Evolutionary conservation across 2,888 invertebrate species (phyloP).

Genomic region (Tipula vernalis): DNA sequence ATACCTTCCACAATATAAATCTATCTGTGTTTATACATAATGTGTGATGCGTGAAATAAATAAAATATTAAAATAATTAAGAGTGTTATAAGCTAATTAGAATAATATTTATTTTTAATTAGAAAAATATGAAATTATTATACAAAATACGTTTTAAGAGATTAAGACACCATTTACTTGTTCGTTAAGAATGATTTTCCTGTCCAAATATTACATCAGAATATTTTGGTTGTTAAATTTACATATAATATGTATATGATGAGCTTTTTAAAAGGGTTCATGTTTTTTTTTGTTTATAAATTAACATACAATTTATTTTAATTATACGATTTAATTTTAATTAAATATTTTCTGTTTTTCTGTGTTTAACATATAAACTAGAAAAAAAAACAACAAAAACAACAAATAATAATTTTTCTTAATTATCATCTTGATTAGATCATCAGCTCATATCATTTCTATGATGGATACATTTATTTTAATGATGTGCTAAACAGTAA

Average conservation of each 20-base stretch:
- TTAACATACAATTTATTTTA: not conserved
- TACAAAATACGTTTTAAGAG: not conserved
- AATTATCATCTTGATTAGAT: not conserved
- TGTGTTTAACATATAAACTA: not conserved
- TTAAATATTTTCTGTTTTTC: not conserved
- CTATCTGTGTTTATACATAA: not conserved
- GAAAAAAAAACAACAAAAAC: too few species aligned
- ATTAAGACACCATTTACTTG: not conserved
- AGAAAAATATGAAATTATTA: not conserved
- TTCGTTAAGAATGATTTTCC: not conserved
- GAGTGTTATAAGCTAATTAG: slow-evolving; percentile 4
- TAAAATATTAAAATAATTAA: not conserved
- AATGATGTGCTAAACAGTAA: not conserved
- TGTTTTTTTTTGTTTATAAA: not conserved
- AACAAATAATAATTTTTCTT: not conserved
- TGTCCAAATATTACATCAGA: not conserved
- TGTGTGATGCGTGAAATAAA: not conserved
- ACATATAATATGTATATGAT: not conserved
- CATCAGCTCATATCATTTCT: not conserved
- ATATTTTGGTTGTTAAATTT: not conserved
- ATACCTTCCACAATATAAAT: not conserved
- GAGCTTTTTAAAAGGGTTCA: not conserved
- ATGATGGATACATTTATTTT: not conserved
- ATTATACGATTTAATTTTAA: not conserved
- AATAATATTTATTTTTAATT: not conserved